Conservation (phyloP, 2,113 vertebrate species). For the Lepisosteus osseus region DNA sequence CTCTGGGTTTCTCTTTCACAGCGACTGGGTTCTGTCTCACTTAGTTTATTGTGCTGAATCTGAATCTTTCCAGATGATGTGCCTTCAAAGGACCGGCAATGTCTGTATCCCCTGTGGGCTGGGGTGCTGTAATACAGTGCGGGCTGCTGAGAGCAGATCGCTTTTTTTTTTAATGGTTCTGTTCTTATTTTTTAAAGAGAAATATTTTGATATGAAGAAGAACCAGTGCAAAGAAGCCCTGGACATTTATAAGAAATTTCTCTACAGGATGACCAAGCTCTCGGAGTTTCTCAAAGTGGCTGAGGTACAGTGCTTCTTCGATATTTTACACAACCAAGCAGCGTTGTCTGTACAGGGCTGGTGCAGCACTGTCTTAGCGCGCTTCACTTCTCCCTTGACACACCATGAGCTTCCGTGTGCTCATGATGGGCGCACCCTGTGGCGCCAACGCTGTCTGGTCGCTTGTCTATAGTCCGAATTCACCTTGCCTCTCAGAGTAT, state of each 20-base stretch:
- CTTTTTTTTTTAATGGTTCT: not conserved
- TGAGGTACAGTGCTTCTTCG: constrained; percentile 51
- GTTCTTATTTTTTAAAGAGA: constrained; percentile 44
- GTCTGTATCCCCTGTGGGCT: too few relatives aligned
- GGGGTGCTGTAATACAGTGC: too few relatives aligned
- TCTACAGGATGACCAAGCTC: constrained; percentile 64
- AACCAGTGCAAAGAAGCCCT: constrained; percentile 72
- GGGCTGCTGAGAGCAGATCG: not conserved
- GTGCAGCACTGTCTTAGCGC: constrained; percentile 5
- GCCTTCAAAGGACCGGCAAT: too few relatives aligned
- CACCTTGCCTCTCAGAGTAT: too few relatives aligned
- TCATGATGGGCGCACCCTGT: too few relatives aligned
- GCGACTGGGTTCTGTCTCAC: too few relatives aligned
- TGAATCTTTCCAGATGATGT: too few relatives aligned
- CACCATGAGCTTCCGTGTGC: too few relatives aligned
- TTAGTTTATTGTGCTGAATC: too few relatives aligned
- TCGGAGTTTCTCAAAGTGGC: constrained; percentile 68
- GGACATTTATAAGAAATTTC: constrained; percentile 75
- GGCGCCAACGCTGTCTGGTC: too few relatives aligned
- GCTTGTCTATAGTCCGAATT: too few relatives aligned
- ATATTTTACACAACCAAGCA: constrained; percentile 24
- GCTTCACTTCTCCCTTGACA: not conserved
- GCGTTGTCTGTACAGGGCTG: constrained; percentile 7
- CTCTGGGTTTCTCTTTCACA: too few relatives aligned
- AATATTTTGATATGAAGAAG: constrained; percentile 75